Percentiles rank a stretch among this genome's conserved stretches.
Evolutionary conservation across 2,797 vertebrate genomes (phyloP).

Genomic region (Microhierax caerulescens): DNA sequence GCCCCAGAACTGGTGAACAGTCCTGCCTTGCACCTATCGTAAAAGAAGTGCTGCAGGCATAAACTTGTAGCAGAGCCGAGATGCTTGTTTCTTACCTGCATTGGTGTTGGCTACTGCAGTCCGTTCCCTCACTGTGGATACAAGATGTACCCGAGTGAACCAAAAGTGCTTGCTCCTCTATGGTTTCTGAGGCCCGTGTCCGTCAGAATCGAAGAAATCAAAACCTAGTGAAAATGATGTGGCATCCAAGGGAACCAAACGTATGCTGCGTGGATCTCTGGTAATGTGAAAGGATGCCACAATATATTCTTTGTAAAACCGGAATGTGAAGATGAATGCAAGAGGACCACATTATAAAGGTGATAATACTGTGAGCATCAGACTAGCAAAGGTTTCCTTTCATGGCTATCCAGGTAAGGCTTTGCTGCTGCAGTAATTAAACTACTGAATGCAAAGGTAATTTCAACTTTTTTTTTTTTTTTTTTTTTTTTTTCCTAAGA

Average conservation of each 20-base stretch:
- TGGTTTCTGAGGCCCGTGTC: neutral
- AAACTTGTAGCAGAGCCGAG: neutral
- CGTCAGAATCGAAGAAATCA: neutral
- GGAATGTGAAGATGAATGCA: neutral
- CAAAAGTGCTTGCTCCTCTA: neutral
- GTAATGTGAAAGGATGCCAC: neutral
- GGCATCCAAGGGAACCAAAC: neutral
- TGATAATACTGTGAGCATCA: neutral
- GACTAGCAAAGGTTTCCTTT: neutral
- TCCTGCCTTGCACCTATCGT: neutral
- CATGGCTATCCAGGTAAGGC: neutral
- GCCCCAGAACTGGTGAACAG: neutral
- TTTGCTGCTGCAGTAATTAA: neutral
- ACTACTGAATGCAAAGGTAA: neutral
- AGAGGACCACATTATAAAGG: neutral
- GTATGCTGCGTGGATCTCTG: neutral
- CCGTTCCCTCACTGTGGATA: neutral
- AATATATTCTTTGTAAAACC: neutral
- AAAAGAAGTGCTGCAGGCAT: neutral
- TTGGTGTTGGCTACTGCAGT: neutral
- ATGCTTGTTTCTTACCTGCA: neutral
- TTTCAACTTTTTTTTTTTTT: too few species aligned
- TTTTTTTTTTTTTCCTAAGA: too few species aligned
- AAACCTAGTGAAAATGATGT: neutral
- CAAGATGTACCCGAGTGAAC: neutral